Evolutionary conservation across 2,113 vertebrate genomes (phyloP), one percentile per base, ranked within the genome.

Genomic region (Siniperca knerii): DNA sequence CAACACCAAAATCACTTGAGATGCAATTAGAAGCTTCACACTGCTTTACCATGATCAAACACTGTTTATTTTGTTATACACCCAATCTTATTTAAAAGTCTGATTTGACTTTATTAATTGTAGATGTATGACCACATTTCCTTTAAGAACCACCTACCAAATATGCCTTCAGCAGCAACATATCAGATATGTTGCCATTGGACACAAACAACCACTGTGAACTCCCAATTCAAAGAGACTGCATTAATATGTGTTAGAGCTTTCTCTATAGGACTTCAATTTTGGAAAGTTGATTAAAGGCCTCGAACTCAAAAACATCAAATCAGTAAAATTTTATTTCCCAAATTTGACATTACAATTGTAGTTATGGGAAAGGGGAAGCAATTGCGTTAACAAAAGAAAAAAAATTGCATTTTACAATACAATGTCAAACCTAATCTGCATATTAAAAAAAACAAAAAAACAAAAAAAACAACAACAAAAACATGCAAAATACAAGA

Each of bases 281-380:
- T 68, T 20, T 50, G 7, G n/a, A 15, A 54, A 72, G 15, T 55
- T n/a, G 8, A 80, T 15, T 29, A 71, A 84, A 66, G 1, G 4
- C 0, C 40, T 65, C 55, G 76, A 48, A 23, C 11, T 25, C 15
- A 54, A 40, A 87, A 58, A 60, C 48, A 62, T 90, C 46, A 93
- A 90, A 93, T 85, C 52, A 77, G 81, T 92, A 93, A 93, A 94
- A 92, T 86, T 95, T 93, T 94, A 94, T 95, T 95, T 67, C 81
- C 92, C 91, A 92, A 89, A 87, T 83, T 75, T 70, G 64, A 78
- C 48, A 79, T 48, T 83, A 93, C 88, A 95, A 83, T 33, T 74
- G 76, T 86, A 79, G 18, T 74, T 58, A 66, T 74, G 84, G 85
- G 86, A 90, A 88, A 87, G 21, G 54, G 66, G 72, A 86, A 72